phyloP scores from a whole-genome alignment of 2,888 invertebrate species.

The Hemicrepidius hirtus region DNA sequence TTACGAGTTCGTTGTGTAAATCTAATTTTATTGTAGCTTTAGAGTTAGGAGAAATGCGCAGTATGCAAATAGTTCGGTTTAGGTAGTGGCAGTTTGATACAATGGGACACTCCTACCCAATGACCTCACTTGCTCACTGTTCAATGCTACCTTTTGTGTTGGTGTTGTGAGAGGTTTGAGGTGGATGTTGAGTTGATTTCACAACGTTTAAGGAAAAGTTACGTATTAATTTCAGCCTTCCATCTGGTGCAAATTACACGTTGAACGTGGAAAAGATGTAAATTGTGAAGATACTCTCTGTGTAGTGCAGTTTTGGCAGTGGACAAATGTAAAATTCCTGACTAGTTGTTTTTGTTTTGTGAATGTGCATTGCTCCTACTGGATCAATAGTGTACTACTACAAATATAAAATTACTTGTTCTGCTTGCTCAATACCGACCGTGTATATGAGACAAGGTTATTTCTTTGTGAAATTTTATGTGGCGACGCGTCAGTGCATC shows the following conservation, averaged over 20 bases:
- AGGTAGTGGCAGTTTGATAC: conserved; percentile 29
- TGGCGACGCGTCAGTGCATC: neutral
- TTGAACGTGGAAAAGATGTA: conserved; percentile 5
- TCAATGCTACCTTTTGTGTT: conserved; percentile 59
- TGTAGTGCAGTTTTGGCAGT: conserved; percentile 37
- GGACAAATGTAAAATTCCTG: conserved; percentile 48
- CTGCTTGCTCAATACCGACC: conserved; percentile 67
- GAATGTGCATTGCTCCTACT: conserved; percentile 64
- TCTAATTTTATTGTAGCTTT: too few species aligned
- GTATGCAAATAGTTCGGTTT: conserved; percentile 7
- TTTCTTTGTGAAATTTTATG: conserved; percentile 17
- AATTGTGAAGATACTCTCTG: conserved; percentile 17
- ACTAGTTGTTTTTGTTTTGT: conserved; percentile 59
- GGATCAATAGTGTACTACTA: conserved; percentile 69
- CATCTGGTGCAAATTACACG: conserved; percentile 34
- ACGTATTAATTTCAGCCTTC: conserved; percentile 36
- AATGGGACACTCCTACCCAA: conserved; percentile 41
- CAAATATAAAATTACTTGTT: conserved; percentile 67
- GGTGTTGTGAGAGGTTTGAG: conserved; percentile 59
- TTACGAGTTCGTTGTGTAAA: too few species aligned
- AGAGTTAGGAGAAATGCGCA: neutral
- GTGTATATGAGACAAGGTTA: conserved; percentile 57
- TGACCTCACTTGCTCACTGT: conserved; percentile 55
- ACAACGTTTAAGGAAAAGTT: conserved; percentile 62
- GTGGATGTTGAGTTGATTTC: conserved; percentile 65